Percentiles rank a stretch among this genome's conserved stretches.
Conservation (phyloP, 2,797 vertebrate genomes). For the Rhinella marina region DNA sequence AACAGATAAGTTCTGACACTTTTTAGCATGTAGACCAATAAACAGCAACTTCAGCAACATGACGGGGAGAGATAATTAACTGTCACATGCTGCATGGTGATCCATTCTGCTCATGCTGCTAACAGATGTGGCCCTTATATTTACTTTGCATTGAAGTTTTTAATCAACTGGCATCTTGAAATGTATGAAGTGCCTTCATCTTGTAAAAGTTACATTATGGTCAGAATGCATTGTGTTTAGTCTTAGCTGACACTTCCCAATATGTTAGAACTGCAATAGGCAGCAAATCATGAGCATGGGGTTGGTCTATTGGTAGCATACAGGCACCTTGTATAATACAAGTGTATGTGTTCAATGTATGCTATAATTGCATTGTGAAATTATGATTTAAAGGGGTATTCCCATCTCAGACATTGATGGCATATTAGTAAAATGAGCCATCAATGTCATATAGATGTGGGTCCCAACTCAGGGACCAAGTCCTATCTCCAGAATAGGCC, state of each 20-base stretch:
- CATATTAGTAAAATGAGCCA: too few species aligned
- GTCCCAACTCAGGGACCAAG: too few species aligned
- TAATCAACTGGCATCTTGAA: slow-evolving; percentile 22
- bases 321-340: background rate
- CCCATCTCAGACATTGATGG: too few species aligned
- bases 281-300: background rate
- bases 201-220: slow-evolving; percentile 4
- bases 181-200: background rate
- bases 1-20: slow-evolving; percentile 50
- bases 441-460: too few species aligned
- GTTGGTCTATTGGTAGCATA: background rate
- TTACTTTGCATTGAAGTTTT: slow-evolving; percentile 22
- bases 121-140: slow-evolving; percentile 37
- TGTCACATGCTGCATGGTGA: slow-evolving; percentile 42
- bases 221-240: background rate
- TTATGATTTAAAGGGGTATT: background rate
- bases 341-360: background rate
- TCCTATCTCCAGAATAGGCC: too few species aligned
- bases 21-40: slow-evolving; percentile 47
- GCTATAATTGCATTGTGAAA: background rate
- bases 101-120: slow-evolving; percentile 17
- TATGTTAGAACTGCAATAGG: background rate
- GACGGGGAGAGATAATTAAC: slow-evolving; percentile 53
- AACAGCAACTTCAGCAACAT: slow-evolving; percentile 56
- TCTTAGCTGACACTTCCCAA: background rate